phyloP scores from a whole-genome alignment of 35 echinoderm and acorn worm species.

The Acanthaster planci region DNA sequence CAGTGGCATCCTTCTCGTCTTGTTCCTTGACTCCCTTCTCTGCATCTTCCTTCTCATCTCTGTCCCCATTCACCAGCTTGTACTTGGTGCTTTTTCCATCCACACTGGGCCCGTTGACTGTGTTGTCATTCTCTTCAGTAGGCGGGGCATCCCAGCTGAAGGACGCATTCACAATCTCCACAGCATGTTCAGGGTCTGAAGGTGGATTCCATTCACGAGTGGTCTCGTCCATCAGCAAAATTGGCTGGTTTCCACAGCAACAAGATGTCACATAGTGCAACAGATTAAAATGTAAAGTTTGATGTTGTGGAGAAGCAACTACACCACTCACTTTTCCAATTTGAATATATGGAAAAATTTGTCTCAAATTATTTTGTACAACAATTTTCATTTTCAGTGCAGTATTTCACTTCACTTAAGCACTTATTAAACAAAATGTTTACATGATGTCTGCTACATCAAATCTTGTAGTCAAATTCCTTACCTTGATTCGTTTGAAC shows the following conservation, averaged over 20 bases:
- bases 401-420: too few species aligned
- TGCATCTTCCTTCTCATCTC: neutral
- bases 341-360: too few species aligned
- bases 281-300: too few species aligned
- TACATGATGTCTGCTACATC: too few species aligned
- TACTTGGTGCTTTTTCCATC: neutral
- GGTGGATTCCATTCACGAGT: neutral
- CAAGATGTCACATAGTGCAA: neutral
- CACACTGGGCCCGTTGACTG: neutral
- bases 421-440: too few species aligned
- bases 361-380: too few species aligned
- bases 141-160: slow-evolving; percentile 27
- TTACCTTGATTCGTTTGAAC: slow-evolving; percentile 75
- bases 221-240: slow-evolving; percentile 17
- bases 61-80: neutral
- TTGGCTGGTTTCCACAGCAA: neutral
- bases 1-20: neutral
- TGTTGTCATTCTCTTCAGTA: too few species aligned
- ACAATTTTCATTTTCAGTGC: too few species aligned
- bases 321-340: too few species aligned
- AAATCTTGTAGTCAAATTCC: too few species aligned
- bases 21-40: neutral
- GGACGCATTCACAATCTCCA: neutral
- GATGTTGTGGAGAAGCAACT: too few species aligned
- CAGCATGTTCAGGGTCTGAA: neutral